Conservation (phyloP, 2,888 invertebrate species). For the Drosophila paranaensis region DNA sequence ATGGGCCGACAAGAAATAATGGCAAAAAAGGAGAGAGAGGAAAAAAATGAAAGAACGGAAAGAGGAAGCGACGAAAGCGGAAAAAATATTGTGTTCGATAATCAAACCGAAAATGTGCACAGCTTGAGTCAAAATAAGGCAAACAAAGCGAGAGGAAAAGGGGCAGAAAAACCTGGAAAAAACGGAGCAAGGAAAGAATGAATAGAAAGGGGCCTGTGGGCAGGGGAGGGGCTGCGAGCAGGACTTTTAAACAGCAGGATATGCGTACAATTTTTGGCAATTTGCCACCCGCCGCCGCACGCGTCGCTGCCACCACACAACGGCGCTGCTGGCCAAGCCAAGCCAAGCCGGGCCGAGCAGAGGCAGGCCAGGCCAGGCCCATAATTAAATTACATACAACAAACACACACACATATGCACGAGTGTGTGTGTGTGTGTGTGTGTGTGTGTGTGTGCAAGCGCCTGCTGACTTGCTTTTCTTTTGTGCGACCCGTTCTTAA, state of each 20-base stretch:
- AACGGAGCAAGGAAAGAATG: constrained; percentile 7
- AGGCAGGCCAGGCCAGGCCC: constrained; percentile 54
- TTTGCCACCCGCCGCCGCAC: constrained; percentile 77
- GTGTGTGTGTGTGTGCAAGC: constrained; percentile 33
- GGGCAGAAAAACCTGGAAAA: constrained; percentile 64
- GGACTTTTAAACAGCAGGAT: constrained; percentile 79
- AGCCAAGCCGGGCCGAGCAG: constrained; percentile 28
- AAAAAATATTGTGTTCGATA: constrained; percentile 81
- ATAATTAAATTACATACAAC: constrained; percentile 76
- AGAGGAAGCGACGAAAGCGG: constrained; percentile 62
- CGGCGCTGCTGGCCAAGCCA: constrained; percentile 43
- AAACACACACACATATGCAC: constrained; percentile 29
- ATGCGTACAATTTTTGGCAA: constrained; percentile 81
- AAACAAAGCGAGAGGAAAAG: constrained; percentile 45
- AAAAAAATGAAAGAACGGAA: constrained; percentile 2
- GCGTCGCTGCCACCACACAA: constrained; percentile 42
- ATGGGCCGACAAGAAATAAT: constrained; percentile 74
- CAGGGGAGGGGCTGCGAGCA: constrained; percentile 1
- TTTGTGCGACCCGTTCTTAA: constrained; percentile 45
- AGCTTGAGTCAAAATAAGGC: constrained; percentile 76
- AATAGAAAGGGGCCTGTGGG: background rate
- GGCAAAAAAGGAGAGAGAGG: constrained; percentile 17
- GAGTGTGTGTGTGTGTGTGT: constrained; percentile 28
- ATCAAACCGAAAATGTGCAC: constrained; percentile 81
- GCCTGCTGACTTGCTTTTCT: constrained; percentile 77